These are phyloP conservation scores for Apodemus sylvaticus DNA, from an alignment of 2,113 vertebrate genomes.

Conservation along the genomic window DNA sequence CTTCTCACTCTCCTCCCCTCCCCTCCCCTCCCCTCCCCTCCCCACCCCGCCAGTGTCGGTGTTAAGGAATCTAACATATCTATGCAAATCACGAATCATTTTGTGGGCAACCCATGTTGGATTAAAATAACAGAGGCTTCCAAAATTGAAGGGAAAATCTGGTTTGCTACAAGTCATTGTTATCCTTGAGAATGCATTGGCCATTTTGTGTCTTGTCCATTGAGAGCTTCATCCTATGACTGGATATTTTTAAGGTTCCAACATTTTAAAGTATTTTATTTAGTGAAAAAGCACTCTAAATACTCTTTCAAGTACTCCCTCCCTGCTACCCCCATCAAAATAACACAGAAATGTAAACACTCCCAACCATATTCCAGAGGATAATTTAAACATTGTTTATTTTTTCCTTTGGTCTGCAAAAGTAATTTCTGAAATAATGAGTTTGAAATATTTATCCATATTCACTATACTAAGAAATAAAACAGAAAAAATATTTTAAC, in stretches of 20 bases:
- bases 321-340: conserved; percentile 59
- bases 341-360: conserved; percentile 63
- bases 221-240: conserved; percentile 64
- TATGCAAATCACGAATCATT: background rate
- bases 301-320: conserved; percentile 68
- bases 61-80: background rate
- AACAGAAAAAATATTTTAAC: conserved; percentile 66
- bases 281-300: conserved; percentile 72
- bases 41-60: background rate
- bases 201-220: conserved; percentile 63
- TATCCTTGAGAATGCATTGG: conserved; percentile 47
- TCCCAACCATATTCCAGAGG: conserved; percentile 73
- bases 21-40: background rate
- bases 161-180: conserved; percentile 39
- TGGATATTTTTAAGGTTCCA: conserved; percentile 54
- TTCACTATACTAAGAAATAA: conserved; percentile 41
- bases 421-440: conserved; percentile 77
- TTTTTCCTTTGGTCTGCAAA: conserved; percentile 83
- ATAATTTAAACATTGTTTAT: conserved; percentile 74
- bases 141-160: background rate
- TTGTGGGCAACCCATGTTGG: background rate
- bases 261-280: conserved; percentile 2
- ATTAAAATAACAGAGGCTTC: conserved; percentile 12
- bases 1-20: background rate
- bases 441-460: conserved; percentile 78